These are phyloP conservation scores for Caenorhabditis wallacei DNA, from an alignment of 2,888 invertebrate species.

Conservation along the genomic window DNA sequence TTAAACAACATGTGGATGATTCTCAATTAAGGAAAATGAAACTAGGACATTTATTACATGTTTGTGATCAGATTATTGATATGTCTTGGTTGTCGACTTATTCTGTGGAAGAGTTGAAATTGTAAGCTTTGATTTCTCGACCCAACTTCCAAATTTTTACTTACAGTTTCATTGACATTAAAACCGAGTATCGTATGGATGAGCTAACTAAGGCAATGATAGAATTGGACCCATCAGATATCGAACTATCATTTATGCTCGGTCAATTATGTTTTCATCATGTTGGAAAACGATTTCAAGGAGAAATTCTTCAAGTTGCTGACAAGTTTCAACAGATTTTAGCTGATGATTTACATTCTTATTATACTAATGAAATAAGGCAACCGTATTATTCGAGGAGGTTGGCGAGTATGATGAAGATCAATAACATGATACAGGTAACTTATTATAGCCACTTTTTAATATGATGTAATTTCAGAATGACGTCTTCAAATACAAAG, in stretches of 20 bases:
- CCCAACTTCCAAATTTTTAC: too few species aligned
- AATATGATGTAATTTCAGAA: neutral
- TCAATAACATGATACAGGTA: constrained; percentile 59
- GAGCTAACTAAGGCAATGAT: constrained; percentile 20
- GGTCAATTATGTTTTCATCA: constrained; percentile 55
- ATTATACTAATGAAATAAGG: constrained; percentile 47
- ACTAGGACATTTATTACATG: neutral
- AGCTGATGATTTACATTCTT: constrained; percentile 59
- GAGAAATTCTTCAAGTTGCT: constrained; percentile 13
- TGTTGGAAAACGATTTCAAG: constrained; percentile 45
- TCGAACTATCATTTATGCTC: constrained; percentile 61
- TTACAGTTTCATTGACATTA: constrained; percentile 12
- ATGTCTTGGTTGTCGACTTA: constrained; percentile 23
- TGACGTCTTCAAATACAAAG: neutral
- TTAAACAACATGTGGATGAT: neutral
- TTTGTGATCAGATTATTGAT: constrained; percentile 1
- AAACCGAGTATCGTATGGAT: constrained; percentile 5
- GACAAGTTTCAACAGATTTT: constrained; percentile 50
- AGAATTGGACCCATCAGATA: constrained; percentile 30
- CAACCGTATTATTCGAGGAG: constrained; percentile 57
- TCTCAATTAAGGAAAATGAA: neutral
- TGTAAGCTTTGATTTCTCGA: neutral
- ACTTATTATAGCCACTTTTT: too few species aligned
- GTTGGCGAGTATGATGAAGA: constrained; percentile 60
- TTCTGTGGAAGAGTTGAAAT: neutral